Evolutionary conservation across 2,888 invertebrate genomes (phyloP).

Genomic region (Sphaerophoria rueppellii): DNA sequence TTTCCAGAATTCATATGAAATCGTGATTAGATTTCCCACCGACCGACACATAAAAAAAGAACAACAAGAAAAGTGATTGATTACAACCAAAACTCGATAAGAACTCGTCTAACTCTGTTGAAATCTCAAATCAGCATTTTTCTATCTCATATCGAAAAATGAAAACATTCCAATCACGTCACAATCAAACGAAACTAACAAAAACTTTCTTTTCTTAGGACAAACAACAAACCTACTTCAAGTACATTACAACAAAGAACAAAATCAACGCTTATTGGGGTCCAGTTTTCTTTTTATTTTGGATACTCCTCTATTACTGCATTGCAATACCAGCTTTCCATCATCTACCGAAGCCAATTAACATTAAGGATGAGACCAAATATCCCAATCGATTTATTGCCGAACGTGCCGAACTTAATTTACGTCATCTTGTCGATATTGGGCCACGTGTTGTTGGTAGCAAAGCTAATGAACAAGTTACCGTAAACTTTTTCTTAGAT

Average conservation of each 20-base stretch:
- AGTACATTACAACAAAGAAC: conserved; percentile 76
- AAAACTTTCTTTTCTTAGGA: conserved; percentile 12
- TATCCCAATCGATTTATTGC: conserved; percentile 85
- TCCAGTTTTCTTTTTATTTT: conserved; percentile 78
- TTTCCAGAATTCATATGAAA: no score
- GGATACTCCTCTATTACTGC: conserved; percentile 78
- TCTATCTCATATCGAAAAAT: no score
- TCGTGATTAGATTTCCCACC: no score
- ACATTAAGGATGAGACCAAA: conserved; percentile 78
- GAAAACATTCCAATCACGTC: conserved; percentile 3
- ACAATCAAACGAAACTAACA: neutral
- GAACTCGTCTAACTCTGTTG: neutral
- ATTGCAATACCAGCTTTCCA: conserved; percentile 79
- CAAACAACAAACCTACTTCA: conserved; percentile 55
- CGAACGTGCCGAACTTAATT: conserved; percentile 86
- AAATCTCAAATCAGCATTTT: neutral
- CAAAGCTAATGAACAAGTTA: conserved; percentile 86
- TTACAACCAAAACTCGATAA: neutral
- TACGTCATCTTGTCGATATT: conserved; percentile 85
- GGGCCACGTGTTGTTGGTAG: conserved; percentile 90
- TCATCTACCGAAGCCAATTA: conserved; percentile 78
- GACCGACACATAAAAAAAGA: no score
- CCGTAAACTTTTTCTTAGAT: conserved; percentile 83
- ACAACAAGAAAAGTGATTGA: neutral
- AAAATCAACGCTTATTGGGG: conserved; percentile 80